Evolutionary conservation across 2,113 vertebrate species (phyloP).

Genomic region (Phylloscopus whistleri): DNA sequence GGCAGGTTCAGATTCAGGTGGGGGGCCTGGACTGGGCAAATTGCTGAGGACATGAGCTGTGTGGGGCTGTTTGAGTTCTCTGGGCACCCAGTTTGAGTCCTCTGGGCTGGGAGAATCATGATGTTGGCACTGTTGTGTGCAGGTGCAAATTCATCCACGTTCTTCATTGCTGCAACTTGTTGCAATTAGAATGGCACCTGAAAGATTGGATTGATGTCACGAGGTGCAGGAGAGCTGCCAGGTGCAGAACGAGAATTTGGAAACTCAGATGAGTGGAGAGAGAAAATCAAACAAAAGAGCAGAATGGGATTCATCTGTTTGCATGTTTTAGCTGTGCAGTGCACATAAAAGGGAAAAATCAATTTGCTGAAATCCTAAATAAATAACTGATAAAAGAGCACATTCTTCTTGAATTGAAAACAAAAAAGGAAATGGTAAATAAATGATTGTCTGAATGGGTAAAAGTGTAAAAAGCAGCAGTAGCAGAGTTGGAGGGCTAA

Average conservation of each 20-base stretch:
- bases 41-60: neutral
- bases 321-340: neutral
- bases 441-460: conserved; percentile 4
- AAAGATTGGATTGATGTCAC: accelerated
- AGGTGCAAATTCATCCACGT: no score
- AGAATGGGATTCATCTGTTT: neutral
- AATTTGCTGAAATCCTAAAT: conserved; percentile 40
- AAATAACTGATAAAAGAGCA: conserved; percentile 54
- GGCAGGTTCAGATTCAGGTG: neutral
- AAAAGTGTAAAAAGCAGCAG: neutral
- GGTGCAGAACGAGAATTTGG: neutral
- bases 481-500: neutral
- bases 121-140: no score
- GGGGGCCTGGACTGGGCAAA: neutral
- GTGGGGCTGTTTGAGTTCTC: neutral
- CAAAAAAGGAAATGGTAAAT: conserved; percentile 30
- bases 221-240: neutral
- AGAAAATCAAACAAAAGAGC: neutral
- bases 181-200: neutral
- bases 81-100: neutral
- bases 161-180: neutral
- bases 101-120: neutral
- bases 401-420: neutral
- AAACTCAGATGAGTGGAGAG: neutral
- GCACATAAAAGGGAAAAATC: conserved; percentile 21